Percentiles rank a stretch among this genome's conserved stretches.
Conservation (phyloP, 37 sponge, comb jelly and placozoan species). For the Tethya wilhelma region DNA sequence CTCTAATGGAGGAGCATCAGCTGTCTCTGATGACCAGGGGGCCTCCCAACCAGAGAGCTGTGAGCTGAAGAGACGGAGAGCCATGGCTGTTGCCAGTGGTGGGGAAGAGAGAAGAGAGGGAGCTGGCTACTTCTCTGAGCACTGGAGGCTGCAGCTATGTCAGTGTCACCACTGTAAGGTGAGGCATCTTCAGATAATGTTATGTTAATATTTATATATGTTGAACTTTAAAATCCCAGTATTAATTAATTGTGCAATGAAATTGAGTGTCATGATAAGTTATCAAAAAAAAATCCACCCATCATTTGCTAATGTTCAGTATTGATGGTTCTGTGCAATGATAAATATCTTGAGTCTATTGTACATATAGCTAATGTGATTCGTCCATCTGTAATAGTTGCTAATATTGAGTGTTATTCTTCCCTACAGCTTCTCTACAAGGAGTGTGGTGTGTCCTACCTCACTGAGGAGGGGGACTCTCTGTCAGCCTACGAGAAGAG, state of each 20-base stretch:
- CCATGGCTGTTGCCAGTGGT: neutral
- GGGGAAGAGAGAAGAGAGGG: neutral
- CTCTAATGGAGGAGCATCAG: neutral
- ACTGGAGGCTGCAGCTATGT: conserved; percentile 76
- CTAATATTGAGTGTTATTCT: neutral
- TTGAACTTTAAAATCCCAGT: neutral
- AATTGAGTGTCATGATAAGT: no score
- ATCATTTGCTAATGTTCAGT: neutral
- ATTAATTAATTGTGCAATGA: no score
- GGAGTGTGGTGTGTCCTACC: conserved; percentile 42
- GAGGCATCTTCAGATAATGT: conserved; percentile 1
- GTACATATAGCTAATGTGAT: no score
- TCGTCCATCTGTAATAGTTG: neutral
- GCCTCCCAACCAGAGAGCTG: neutral
- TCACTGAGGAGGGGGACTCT: conserved; percentile 77
- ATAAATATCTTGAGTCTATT: no score
- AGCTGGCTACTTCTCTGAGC: conserved; percentile 59
- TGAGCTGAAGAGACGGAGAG: conserved; percentile 29
- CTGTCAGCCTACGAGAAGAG: conserved; percentile 74
- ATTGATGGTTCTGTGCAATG: no score
- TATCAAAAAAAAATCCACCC: no score
- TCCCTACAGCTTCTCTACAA: conserved; percentile 59
- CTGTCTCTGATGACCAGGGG: neutral
- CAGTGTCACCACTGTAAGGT: conserved; percentile 68
- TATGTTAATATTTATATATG: neutral